Evolutionary conservation across 2,888 invertebrate genomes (phyloP), one percentile per base, ranked within the genome.

Genomic region (Acronicta leporina): DNA sequence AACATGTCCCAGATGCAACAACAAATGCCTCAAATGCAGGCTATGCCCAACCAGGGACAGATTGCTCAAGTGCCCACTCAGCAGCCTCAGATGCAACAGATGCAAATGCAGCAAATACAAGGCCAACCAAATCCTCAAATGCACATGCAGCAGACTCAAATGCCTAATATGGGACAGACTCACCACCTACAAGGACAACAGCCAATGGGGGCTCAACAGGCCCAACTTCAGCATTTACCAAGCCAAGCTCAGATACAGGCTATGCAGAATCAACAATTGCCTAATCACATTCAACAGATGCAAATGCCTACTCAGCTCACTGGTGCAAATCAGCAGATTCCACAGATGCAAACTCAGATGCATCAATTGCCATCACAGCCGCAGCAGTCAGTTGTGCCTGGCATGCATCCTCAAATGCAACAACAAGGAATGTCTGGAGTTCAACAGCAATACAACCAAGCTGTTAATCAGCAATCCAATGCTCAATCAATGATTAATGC

Each of bases 231-330:
- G 71, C 94, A 94, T 77, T 86, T 94, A 80, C 91, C 92, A 55
- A 95, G 92, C 78, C 94, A 94, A 75, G 93, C 94, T 38, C 94
- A 95, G 76, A 94, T 95, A 55, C 95, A 94, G 76, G 94, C 94
- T 33, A 80, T 95, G 68, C 95, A 95, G 73, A 93, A 91, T 65
- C 95, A 95, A 78, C 95, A 95, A 80, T 92, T 95, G 66, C 94
- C 92, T 77, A 93, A 95, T 77, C 95, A 95, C 71, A 95, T 95
- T 84, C 95, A 94, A 72, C 93, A 94, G 72, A 94, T 95, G 89
- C 94, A 95, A 78, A 92, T 95, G 87, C 91, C 93, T 50, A 77
- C 89, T 41, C 94, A 94, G 69, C 73, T 95, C 51, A 85, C 87
- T 82, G 93, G 87, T 63, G 86, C 87, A 70, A 94, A 88, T 79